These are phyloP conservation scores for Nipponacmea schrenckii DNA, from an alignment of 2,888 invertebrate species.

Conservation along the genomic window DNA sequence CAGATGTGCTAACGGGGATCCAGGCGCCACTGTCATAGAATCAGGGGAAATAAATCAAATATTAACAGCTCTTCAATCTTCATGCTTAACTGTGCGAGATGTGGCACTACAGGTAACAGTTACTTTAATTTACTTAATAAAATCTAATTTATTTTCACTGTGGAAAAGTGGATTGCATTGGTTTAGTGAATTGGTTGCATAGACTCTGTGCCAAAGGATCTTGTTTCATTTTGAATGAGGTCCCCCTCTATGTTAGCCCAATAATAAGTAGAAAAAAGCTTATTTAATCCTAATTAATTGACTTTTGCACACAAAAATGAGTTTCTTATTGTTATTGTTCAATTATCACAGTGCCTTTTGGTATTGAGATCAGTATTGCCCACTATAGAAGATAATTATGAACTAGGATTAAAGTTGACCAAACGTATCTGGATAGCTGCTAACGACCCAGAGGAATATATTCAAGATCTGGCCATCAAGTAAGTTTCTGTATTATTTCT, in stretches of 20 bases:
- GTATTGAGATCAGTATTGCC: slow-evolving; percentile 76
- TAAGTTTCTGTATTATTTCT: slow-evolving; percentile 34
- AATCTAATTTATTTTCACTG: too few relatives aligned
- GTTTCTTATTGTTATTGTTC: too few relatives aligned
- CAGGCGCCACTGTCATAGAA: slow-evolving; percentile 75
- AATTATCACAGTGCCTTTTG: slow-evolving; percentile 71
- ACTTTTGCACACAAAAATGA: too few relatives aligned
- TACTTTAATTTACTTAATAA: background rate
- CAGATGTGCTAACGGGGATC: slow-evolving; percentile 77
- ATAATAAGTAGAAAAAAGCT: too few relatives aligned
- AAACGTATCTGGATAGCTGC: slow-evolving; percentile 85
- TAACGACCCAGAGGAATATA: slow-evolving; percentile 82
- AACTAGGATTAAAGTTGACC: slow-evolving; percentile 72
- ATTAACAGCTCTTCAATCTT: slow-evolving; percentile 81
- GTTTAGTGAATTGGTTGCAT: too few relatives aligned
- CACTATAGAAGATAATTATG: slow-evolving; percentile 58
- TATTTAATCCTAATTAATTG: too few relatives aligned
- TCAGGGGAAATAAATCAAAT: slow-evolving; percentile 81
- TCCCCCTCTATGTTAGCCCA: too few relatives aligned
- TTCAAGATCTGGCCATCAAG: slow-evolving; percentile 71
- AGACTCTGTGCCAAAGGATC: too few relatives aligned
- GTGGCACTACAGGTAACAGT: slow-evolving; percentile 74
- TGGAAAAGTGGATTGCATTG: too few relatives aligned
- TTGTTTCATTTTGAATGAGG: too few relatives aligned
- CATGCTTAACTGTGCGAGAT: slow-evolving; percentile 79